phyloP scores from a whole-genome alignment of 2,797 vertebrate species.

The Sparidentex hasta region DNA sequence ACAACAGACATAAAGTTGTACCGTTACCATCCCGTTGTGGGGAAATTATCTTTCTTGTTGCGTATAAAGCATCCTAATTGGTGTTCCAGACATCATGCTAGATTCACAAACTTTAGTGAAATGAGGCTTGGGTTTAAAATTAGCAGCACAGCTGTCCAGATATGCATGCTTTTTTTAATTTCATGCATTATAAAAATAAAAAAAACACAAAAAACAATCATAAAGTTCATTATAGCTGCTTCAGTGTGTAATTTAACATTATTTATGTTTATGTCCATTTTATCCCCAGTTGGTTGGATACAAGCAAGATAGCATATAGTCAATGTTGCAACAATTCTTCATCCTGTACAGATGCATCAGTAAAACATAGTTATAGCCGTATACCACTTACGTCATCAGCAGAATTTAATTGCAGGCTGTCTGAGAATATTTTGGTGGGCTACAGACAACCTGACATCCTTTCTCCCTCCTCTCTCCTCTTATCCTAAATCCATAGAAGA shows the following conservation, averaged over 20 bases:
- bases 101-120: background rate
- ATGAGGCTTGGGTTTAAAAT: background rate
- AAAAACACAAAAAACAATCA: background rate
- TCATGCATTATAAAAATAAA: background rate
- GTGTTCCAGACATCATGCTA: background rate
- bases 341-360: slow-evolving; percentile 1
- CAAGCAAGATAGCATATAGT: background rate
- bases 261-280: background rate
- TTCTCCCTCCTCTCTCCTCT: slow-evolving; percentile 8
- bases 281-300: background rate
- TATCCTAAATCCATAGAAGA: slow-evolving; percentile 46
- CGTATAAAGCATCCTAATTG: background rate
- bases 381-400: background rate
- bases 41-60: background rate
- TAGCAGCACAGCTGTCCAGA: background rate
- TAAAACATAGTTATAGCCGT: background rate
- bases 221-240: background rate
- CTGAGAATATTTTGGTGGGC: slow-evolving; percentile 5
- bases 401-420: slow-evolving; percentile 12
- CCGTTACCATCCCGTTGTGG: background rate
- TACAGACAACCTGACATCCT: slow-evolving; percentile 28
- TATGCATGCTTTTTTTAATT: background rate
- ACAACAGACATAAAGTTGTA: too few relatives aligned
- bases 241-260: background rate
- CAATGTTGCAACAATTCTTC: background rate